Evolutionary conservation across 2,113 vertebrate species (phyloP).

Genomic region (Platycercus adscitus): DNA sequence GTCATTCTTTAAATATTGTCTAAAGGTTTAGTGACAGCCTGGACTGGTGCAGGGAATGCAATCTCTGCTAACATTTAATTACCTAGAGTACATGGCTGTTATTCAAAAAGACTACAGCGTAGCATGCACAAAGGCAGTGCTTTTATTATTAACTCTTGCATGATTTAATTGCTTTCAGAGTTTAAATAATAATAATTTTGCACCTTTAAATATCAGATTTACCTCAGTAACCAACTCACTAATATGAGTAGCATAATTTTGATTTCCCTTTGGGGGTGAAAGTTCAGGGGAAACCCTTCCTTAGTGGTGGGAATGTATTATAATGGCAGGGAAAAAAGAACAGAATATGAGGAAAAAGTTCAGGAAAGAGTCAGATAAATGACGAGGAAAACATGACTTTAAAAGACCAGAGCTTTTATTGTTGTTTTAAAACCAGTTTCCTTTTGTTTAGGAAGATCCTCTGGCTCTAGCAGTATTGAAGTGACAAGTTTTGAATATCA

Average conservation of each 20-base stretch:
- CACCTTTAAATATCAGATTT: neutral
- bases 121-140: neutral
- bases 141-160: neutral
- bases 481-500: too few relatives aligned
- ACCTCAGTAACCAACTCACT: neutral
- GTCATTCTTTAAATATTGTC: neutral
- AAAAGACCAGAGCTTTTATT: neutral
- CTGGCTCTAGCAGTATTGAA: neutral
- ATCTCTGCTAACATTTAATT: neutral
- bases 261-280: neutral
- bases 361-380: neutral
- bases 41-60: neutral
- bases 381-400: neutral
- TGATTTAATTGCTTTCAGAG: neutral
- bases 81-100: neutral
- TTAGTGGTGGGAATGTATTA: neutral
- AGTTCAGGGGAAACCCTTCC: neutral
- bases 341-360: neutral
- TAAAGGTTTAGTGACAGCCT: neutral
- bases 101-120: neutral
- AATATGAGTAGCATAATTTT: neutral
- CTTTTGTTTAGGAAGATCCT: neutral
- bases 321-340: neutral
- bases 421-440: neutral
- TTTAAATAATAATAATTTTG: neutral